A percentile compares a stretch with the other conserved stretches of the same genome.
phyloP scores from a whole-genome alignment of 2,888 invertebrate genomes.

The Odiellus spinosus region DNA sequence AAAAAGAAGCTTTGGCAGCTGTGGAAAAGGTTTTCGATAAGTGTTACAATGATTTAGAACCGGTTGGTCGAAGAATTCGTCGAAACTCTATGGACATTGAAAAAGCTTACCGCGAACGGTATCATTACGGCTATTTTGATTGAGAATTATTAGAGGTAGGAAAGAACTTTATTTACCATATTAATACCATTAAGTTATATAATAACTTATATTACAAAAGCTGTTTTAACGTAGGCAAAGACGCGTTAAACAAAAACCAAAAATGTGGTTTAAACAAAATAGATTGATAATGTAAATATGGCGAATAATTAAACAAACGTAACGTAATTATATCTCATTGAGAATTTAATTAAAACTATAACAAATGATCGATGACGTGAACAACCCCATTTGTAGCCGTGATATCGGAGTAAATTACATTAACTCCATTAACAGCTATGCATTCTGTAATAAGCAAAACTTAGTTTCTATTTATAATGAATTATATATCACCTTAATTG shows the following conservation, averaged over 20 bases:
- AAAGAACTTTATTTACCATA: no score
- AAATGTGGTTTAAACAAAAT: no score
- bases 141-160: neutral
- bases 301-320: no score
- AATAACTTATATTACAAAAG: no score
- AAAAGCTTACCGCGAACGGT: slow-evolving; percentile 56
- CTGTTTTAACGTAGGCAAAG: no score
- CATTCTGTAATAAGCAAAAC: slow-evolving; percentile 12
- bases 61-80: slow-evolving; percentile 47
- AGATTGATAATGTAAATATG: no score
- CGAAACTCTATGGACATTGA: slow-evolving; percentile 54
- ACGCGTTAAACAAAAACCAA: no score
- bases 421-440: slow-evolving; percentile 17
- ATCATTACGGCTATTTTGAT: slow-evolving; percentile 52
- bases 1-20: slow-evolving; percentile 48
- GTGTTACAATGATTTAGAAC: slow-evolving; percentile 84
- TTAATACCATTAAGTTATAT: no score
- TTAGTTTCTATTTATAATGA: no score
- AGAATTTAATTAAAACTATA: no score
- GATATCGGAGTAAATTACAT: slow-evolving; percentile 28
- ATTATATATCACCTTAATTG: no score
- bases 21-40: slow-evolving; percentile 75
- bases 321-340: no score
- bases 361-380: slow-evolving; percentile 22
- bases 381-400: slow-evolving; percentile 23